Evolutionary conservation across 1,140 invertebrate genomes (phyloP).

Genomic region (Thalassaphorura encarpata): DNA sequence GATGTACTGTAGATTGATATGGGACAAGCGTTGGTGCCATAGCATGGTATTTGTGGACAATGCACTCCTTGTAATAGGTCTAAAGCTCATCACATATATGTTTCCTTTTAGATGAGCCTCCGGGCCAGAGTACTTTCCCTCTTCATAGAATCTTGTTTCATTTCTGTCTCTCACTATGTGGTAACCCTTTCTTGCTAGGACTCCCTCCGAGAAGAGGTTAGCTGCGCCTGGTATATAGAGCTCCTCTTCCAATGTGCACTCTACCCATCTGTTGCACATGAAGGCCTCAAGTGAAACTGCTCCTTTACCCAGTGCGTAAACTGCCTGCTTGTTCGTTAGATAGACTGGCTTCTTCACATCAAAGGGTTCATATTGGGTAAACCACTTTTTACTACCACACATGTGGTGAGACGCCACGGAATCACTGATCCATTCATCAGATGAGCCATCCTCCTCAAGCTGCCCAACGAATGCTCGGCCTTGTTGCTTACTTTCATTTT

Average conservation of each 20-base stretch:
- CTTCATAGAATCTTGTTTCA: neutral
- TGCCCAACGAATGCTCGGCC: neutral
- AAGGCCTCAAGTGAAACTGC: slow-evolving; percentile 5
- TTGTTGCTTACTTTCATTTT: neutral
- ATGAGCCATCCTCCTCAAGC: neutral
- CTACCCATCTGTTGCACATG: neutral
- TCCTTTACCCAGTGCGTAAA: slow-evolving; percentile 4
- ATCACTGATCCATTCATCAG: neutral
- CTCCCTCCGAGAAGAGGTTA: slow-evolving; percentile 9
- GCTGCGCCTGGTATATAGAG: slow-evolving; percentile 10
- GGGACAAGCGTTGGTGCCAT: slow-evolving; percentile 9
- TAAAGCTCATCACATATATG: neutral
- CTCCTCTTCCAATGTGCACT: neutral
- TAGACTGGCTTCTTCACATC: neutral
- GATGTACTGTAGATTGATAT: slow-evolving; percentile 4
- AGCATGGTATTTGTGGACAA: neutral
- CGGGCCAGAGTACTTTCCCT: neutral
- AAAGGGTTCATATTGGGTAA: neutral
- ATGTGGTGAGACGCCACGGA: slow-evolving; percentile 11
- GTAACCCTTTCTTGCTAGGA: slow-evolving; percentile 7
- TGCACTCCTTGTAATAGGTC: neutral
- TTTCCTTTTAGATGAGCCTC: neutral
- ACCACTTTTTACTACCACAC: slow-evolving; percentile 10
- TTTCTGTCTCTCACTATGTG: neutral
- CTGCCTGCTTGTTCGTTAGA: neutral